phyloP scores from a whole-genome alignment of 1,140 invertebrate genomes.

The Lasioglossum baleicum region DNA sequence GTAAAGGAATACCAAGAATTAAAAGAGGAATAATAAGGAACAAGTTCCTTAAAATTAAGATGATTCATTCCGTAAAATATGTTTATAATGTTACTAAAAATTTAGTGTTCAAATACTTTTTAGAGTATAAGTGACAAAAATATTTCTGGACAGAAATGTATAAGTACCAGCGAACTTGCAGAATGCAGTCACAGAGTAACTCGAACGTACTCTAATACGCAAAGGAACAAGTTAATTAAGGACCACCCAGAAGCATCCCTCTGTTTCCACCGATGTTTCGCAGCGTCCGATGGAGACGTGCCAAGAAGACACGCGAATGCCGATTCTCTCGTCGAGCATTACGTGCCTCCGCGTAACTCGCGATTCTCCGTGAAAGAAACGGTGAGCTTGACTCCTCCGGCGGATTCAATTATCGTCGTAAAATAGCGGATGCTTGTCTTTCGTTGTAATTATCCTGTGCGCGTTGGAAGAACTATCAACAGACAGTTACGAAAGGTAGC shows the following conservation, averaged over 20 bases:
- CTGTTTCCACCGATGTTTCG: not conserved
- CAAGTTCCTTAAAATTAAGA: too few relatives aligned
- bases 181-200: conserved; percentile 28
- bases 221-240: conserved; percentile 60
- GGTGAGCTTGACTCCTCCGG: too few relatives aligned
- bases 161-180: conserved; percentile 12
- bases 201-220: conserved; percentile 37
- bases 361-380: not conserved
- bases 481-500: not conserved
- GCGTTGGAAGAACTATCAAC: not conserved
- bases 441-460: not conserved
- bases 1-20: too few relatives aligned
- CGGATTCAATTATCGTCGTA: conserved; percentile 9
- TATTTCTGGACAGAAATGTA: not conserved
- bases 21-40: too few relatives aligned
- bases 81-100: too few relatives aligned
- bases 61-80: too few relatives aligned
- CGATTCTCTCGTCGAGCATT: conserved; percentile 25
- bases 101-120: too few relatives aligned
- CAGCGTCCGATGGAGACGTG: conserved; percentile 49
- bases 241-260: conserved; percentile 51
- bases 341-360: not conserved
- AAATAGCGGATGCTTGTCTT: not conserved
- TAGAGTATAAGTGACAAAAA: too few relatives aligned
- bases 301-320: conserved; percentile 45